Evolutionary conservation across 1,140 invertebrate species (phyloP).

Genomic region (Archivesica marissinica): DNA sequence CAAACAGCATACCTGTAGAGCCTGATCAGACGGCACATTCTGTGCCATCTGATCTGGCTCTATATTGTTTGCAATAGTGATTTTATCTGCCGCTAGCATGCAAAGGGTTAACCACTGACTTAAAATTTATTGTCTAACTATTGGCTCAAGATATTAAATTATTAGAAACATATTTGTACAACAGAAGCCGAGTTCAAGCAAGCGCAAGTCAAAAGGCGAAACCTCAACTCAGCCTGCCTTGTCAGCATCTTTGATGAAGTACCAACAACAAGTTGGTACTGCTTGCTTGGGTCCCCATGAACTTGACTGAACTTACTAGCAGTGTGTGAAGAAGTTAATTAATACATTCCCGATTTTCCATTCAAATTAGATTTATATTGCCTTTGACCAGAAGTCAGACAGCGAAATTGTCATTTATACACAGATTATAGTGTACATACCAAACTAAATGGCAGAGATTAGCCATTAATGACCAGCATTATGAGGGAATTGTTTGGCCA

Average conservation of each 20-base stretch:
- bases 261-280: constrained; percentile 18
- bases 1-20: too few relatives aligned
- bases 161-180: too few relatives aligned
- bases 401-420: constrained; percentile 13
- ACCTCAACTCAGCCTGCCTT: too few relatives aligned
- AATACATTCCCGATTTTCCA: constrained; percentile 10
- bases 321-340: constrained; percentile 34
- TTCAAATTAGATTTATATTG: constrained; percentile 26
- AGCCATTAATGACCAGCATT: neutral
- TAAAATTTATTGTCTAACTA: too few relatives aligned
- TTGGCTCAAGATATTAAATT: too few relatives aligned
- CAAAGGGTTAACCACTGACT: too few relatives aligned
- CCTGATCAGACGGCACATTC: too few relatives aligned
- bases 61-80: too few relatives aligned
- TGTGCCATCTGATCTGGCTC: too few relatives aligned
- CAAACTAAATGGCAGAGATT: neutral
- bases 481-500: constrained; percentile 8
- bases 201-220: too few relatives aligned
- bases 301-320: neutral
- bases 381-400: constrained; percentile 28
- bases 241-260: neutral
- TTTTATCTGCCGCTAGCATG: too few relatives aligned
- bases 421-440: constrained; percentile 9
- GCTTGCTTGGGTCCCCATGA: neutral
- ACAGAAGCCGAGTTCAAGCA: too few relatives aligned